Conservation (phyloP, 2,797 vertebrate genomes). For the Muscicapa striata region DNA sequence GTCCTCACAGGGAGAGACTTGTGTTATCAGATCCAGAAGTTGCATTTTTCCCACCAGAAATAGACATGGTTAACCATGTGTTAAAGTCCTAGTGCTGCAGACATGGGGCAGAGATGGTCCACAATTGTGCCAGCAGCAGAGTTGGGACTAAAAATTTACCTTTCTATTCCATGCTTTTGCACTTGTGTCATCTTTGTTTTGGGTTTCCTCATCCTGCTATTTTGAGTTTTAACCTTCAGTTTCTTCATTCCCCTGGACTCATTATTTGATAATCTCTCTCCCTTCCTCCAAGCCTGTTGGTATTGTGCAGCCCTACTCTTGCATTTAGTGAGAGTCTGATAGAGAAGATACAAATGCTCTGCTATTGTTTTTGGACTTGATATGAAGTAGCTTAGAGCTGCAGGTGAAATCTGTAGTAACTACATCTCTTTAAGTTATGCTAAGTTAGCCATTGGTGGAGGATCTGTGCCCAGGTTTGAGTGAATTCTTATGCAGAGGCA, state of each 20-base stretch:
- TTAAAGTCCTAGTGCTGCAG: neutral
- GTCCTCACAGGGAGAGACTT: neutral
- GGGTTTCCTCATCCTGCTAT: neutral
- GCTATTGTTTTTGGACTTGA: neutral
- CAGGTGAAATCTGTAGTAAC: neutral
- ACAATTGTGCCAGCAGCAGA: neutral
- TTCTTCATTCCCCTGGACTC: neutral
- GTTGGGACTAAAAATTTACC: neutral
- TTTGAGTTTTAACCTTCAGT: neutral
- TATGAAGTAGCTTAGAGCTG: neutral
- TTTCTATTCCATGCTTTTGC: neutral
- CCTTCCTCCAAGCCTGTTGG: neutral
- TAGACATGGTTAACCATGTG: neutral
- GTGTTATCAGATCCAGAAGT: neutral
- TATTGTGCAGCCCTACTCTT: neutral
- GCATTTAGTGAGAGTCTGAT: neutral
- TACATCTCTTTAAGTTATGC: neutral
- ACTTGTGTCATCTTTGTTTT: neutral
- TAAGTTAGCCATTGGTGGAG: neutral
- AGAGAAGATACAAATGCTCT: neutral
- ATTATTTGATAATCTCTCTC: neutral
- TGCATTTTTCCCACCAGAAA: neutral
- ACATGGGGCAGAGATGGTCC: neutral
- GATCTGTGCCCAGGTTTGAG: neutral
- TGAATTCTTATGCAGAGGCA: neutral